A percentile compares a stretch with the other conserved stretches of the same genome.
Evolutionary conservation across 2,797 vertebrate genomes (phyloP).

Genomic region (Gadopsis bispinosus): DNA sequence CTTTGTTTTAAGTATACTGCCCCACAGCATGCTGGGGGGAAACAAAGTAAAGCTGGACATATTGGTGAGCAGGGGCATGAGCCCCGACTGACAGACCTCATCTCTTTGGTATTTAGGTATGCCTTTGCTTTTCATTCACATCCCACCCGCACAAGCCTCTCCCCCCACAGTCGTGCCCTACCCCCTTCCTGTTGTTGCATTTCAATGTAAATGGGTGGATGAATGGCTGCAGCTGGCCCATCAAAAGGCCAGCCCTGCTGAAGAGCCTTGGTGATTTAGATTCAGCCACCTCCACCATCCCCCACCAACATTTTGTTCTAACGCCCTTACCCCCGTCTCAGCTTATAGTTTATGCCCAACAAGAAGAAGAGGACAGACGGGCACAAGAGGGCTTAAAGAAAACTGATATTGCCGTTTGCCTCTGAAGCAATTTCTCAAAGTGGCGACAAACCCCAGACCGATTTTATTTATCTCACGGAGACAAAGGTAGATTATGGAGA

Average conservation of each 20-base stretch:
- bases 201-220: slow-evolving; percentile 88
- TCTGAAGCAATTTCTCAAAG: slow-evolving; percentile 28
- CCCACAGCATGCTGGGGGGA: slow-evolving; percentile 64
- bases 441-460: slow-evolving; percentile 23
- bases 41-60: slow-evolving; percentile 76
- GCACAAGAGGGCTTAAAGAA: slow-evolving; percentile 33
- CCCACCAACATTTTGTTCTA: slow-evolving; percentile 71
- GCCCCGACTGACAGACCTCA: slow-evolving; percentile 67
- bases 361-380: slow-evolving; percentile 40
- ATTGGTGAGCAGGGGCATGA: slow-evolving; percentile 57
- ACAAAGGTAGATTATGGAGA: slow-evolving; percentile 19
- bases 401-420: slow-evolving; percentile 35
- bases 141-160: slow-evolving; percentile 69
- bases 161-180: slow-evolving; percentile 67
- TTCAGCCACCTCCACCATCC: slow-evolving; percentile 80
- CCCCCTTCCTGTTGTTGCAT: slow-evolving; percentile 88
- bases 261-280: slow-evolving; percentile 86
- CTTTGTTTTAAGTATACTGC: slow-evolving; percentile 81
- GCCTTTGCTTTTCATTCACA: slow-evolving; percentile 81
- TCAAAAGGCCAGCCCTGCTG: slow-evolving; percentile 86
- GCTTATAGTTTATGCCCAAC: slow-evolving; percentile 53
- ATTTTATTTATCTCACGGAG: slow-evolving; percentile 26
- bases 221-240: slow-evolving; percentile 90
- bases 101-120: slow-evolving; percentile 85
- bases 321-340: slow-evolving; percentile 57